phyloP scores from a whole-genome alignment of 2,888 invertebrate genomes.

The Leptopilina myrica region DNA sequence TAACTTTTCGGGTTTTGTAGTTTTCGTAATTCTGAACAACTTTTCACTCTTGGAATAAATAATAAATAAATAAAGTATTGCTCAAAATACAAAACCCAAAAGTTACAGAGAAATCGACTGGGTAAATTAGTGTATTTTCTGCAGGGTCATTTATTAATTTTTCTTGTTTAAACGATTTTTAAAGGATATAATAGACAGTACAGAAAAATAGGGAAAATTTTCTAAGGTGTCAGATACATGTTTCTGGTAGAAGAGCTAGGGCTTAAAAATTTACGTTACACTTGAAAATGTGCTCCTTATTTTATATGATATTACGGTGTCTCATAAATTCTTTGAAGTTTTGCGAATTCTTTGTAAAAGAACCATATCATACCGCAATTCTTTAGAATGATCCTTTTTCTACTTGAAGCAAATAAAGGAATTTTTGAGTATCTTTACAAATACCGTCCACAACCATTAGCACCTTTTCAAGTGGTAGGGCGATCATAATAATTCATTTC shows the following conservation, averaged over 20 bases:
- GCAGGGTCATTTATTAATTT: too few relatives aligned
- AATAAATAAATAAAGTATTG: too few relatives aligned
- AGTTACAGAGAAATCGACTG: too few relatives aligned
- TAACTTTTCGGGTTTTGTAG: too few relatives aligned
- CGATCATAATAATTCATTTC: slow-evolving; percentile 45
- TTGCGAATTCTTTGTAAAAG: not conserved
- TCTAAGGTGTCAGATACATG: not conserved
- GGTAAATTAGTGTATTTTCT: too few relatives aligned
- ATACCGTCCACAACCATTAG: not conserved
- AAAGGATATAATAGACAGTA: not conserved
- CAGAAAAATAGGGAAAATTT: not conserved
- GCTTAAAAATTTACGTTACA: not conserved
- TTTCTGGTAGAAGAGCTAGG: not conserved
- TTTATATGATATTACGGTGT: slow-evolving; percentile 11
- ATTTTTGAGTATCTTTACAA: slow-evolving; percentile 13
- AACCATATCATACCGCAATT: not conserved
- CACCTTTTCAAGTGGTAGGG: slow-evolving; percentile 27
- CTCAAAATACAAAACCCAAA: too few relatives aligned
- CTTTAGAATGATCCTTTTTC: not conserved
- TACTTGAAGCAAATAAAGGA: not conserved
- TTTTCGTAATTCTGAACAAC: too few relatives aligned
- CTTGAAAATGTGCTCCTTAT: not conserved
- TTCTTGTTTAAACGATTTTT: not conserved
- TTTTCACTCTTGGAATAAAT: too few relatives aligned
- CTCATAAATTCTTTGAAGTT: slow-evolving; percentile 10